Evolutionary conservation across 2,113 vertebrate genomes (phyloP).

Genomic region (Zapus hudsonius): DNA sequence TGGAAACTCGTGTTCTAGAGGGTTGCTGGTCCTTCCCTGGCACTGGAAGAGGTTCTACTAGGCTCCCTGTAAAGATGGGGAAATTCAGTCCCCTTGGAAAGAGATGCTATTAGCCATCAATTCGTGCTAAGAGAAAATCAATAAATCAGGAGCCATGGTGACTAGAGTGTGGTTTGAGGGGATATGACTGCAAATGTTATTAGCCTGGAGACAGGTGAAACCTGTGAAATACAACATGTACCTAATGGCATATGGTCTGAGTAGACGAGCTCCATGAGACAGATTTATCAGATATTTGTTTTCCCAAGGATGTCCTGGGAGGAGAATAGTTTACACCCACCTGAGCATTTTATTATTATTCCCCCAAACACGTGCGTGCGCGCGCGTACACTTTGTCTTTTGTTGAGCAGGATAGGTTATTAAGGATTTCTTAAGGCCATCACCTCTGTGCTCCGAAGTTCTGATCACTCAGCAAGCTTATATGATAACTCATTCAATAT

Average conservation of each 20-base stretch:
- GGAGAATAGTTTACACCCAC: background rate
- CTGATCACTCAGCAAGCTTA: background rate
- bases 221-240: background rate
- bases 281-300: background rate
- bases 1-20: background rate
- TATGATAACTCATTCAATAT: slow-evolving; percentile 1
- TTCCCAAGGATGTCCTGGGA: background rate
- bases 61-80: background rate
- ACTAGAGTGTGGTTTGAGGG: background rate
- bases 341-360: background rate
- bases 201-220: background rate
- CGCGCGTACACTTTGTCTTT: too few relatives aligned
- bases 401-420: background rate
- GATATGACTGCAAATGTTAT: background rate
- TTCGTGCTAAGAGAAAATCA: background rate
- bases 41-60: background rate
- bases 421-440: background rate
- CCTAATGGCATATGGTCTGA: background rate
- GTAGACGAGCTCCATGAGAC: background rate
- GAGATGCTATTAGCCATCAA: background rate
- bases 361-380: too few relatives aligned
- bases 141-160: slow-evolving; percentile 13
- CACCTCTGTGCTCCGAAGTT: background rate
- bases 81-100: background rate
- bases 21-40: background rate